Base-by-base conservation (phyloP, 2,797 vertebrate genomes). In the Podarcis lilfordi region DNA sequence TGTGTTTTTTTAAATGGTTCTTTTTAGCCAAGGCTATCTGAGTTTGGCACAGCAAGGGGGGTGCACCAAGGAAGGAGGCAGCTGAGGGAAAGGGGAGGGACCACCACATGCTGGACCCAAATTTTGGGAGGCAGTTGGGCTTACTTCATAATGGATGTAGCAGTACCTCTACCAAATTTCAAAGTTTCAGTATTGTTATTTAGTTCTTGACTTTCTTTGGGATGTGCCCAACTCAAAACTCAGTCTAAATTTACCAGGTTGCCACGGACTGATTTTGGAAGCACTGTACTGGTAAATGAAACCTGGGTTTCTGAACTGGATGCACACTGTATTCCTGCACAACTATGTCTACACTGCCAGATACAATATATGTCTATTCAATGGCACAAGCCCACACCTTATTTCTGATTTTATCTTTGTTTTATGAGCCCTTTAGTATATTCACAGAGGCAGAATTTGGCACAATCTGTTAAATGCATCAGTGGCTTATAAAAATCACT, bases 401-500 rank as follows among this genome's bases (percentile, higher is more conserved):
- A n/a, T 76, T 68, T 81, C 25, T 68, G 5, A 78, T 78, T 13
- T 19, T 2, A 55, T 25, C 71, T 78, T 59, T 75, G 37, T 6
- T 87, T 64, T 45, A 13, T 66, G 40, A 27, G 11, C 32, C 50
- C 40, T 45, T 76, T 76, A 66, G 25, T 55, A 75, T 45, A 69
- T 59, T 69, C 25, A 55, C 66, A 3, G 88, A 40, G 19, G 15
- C 43, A 87, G 43, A 35, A 79, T 89, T 89, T 89, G 69, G 72
- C 55, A 66, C 90, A 90, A 76, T 76, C 87, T 95, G 90, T 93
- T 84, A 68, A 88, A 50, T 32, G 35, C 80, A 17, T 45, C 21
- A 85, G 11, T 68, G 82, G 84, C 59, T 82, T 91, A 45, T 90
- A 86, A 85, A 89, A 88, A 86, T 55, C 83, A 61, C 92, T 91